Base-by-base conservation (phyloP, 1,140 invertebrate genomes). In the Bombus polaris region DNA sequence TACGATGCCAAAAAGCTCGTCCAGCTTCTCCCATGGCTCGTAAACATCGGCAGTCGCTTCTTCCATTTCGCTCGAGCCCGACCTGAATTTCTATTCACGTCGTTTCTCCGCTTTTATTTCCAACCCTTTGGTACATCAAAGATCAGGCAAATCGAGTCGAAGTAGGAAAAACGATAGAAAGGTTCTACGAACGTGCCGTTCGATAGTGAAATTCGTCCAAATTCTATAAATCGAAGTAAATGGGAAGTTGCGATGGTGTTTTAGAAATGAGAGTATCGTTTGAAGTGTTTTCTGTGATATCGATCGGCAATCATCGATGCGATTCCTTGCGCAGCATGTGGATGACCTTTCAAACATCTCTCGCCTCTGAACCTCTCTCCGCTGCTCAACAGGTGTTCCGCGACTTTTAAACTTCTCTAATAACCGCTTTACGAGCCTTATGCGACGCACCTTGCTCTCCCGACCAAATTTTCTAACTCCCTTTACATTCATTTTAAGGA, bases 381-480 rank as follows among this genome's bases (percentile, higher is more conserved):
- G 44, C 25, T 79, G 53, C 73, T 91, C 90, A 91, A 91, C 90
- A 91, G 90, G 90, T 91, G 90, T 87, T 81, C 76, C 88, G 85
- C 88, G 66, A 89, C 78, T 91, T 89, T 90, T 88, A 88, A 84
- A 86, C 88, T 89, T 87, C 59, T 68, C 72, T 91, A 89, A 91
- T 91, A 87, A 91, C 83, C 71, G 47, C 79, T 85, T 90, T 75
- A 81, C 82, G 79, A 62, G n/a, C 85, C 10, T n/a, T 28, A 4
- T 3, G n/a, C 28, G 22, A n/a, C 44, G 42, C 59, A 39, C 35
- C 57, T n/a, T 15, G 5, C 71, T 10, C 57, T 0, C 2, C 1
- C 47, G 2, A 53, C 9, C 18, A 35, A 83, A 57, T 83, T 78
- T 83, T 42, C 1, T n/a, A 10, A 15, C 22, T 62, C 37, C 9